Evolutionary conservation across 2,113 vertebrate genomes (phyloP), one percentile per base, ranked within the genome.

Genomic region (Castor canadensis): DNA sequence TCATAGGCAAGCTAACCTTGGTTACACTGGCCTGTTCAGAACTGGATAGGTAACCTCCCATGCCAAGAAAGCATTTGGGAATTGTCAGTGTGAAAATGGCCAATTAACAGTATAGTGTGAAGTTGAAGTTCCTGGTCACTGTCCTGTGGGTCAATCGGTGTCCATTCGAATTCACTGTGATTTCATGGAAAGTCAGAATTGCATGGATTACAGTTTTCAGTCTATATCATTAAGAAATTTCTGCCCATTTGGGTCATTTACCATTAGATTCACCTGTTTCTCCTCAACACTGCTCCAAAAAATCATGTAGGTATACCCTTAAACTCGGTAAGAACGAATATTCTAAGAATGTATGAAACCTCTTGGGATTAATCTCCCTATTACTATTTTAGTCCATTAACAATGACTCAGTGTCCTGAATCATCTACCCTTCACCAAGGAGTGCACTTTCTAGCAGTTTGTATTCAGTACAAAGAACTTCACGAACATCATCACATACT

Each of bases 321-420:
- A 76, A 92, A 35, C 58, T 58, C 17, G 47, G 1, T n/a, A 52
- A 75, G 82, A 91, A 69, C 22, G 67, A 30, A 17, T 93, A 64
- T 10, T 87, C 72, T 84, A 82, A 86, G 52, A 76, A 83, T 67
- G 64, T 26, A 54, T 47, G 26, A 73, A 93, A 52, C 24, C 20
- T 69, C n/a, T 93, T 52, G 43, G 58, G 22, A 91, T 91, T 71
- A 45, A 84, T 87, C 56, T 38, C n/a, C 56, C 28, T 52, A 32
- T 91, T 77, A 47, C 28, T 69, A 11, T 95, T 81, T 96, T 49
- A 88, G 77, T 58, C 9, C 16, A 35, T 91, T 92, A 45, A 67
- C 75, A 90, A 82, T 91, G 76, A 92, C 90, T 95, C 89, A 79
- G n/a, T 75, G 24, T 64, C 66, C 15, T 32, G 47, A 81, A 76